Base-by-base conservation (phyloP, 2,113 vertebrate genomes). In the Aphelocoma coerulescens region DNA sequence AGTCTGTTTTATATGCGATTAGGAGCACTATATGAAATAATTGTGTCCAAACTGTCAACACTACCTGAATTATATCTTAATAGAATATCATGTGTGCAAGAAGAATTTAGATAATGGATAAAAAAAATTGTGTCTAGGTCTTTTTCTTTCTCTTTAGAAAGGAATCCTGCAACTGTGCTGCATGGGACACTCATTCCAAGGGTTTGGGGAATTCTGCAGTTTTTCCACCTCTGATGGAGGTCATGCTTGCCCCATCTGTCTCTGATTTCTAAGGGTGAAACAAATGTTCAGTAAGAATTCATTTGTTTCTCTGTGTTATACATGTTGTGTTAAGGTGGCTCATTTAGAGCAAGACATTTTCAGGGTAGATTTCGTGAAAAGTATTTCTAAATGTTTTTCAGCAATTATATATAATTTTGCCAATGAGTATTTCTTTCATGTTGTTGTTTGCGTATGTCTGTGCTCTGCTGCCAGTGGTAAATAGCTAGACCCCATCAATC, bases 251-350 rank as follows among this genome's bases (percentile, higher is more conserved):
- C 12, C 6, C 46, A 69, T 41, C 19, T 66, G 16, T 19, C 41
- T 83, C 11, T n/a, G 41, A 39, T 27, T 69, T 82, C 28, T 72
- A n/a, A 75, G 30, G 23, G 39, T 35, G 9, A 75, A 89, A 79
- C 2, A 65, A 72, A 4, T 7, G 1, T 61, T 79, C 20, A 23
- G 3, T 26, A 65, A 59, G 51, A 89, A 51, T 30, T 76, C 7
- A 16, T 20, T 71, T 21, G 43, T 68, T 89, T 93, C 8, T 41
- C 3, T 67, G 19, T 4, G 1, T 62, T 72, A 27, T 9, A 16
- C 15, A 7, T 30, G 6, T 35, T 88, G 3, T 54, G 11, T 20
- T 76, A 46, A 66, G 21, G 15, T 3, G 0, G 1, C 2, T 76
- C 5, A 49, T 59, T 63, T 18, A 54, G 37, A 93, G 52, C 6